Evolutionary conservation across 2,797 vertebrate genomes (phyloP), one percentile per base, ranked within the genome.

Genomic region (Sarcoramphus papa): DNA sequence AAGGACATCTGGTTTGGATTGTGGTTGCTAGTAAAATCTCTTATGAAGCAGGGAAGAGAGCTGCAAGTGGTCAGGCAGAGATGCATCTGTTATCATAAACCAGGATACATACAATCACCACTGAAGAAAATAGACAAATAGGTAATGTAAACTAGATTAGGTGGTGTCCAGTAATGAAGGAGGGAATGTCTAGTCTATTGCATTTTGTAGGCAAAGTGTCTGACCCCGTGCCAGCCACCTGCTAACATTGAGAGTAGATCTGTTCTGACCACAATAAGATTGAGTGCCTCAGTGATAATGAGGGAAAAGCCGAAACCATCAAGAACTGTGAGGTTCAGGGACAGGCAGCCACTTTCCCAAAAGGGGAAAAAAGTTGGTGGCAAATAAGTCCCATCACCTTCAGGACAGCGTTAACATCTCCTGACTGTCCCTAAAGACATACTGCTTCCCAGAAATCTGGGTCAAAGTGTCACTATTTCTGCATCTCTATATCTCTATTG

Each of bases 1-100:
- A 95, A 82, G 73, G 72, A 92, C 96, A 96, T 97, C 94, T 96
- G 96, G 41, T 93, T 97, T 68, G 82, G 76, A 93, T 96, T 96
- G 91, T 72, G 87, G 85, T 78, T 92, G 79, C 96, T 96, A 78
- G 95, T 95, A 93, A 95, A 94, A 96, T 80, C 57, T 91, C 90
- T 72, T 95, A 90, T 15, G 69, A 92, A 94, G 79, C 69, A 88
- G 62, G 56, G 69, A 92, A 88, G 74, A 88, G 79, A 86, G 45
- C 69, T 96, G 79, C 91, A 88, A 95, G 87, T 88, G 54, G 76
- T 81, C 87, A 90, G 90, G 53, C 68, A 93, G 76, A 63, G 79
- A 80, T 85, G 73, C 56, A 81, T 91, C 79, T 94, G 57, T 78
- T 93, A 16, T 73, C 69, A 35, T 83, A 68, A 88, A 89, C 57